These are phyloP conservation scores for Callyntrura sp. DNA, from an alignment of 2,888 invertebrate species.

Conservation along the genomic window DNA sequence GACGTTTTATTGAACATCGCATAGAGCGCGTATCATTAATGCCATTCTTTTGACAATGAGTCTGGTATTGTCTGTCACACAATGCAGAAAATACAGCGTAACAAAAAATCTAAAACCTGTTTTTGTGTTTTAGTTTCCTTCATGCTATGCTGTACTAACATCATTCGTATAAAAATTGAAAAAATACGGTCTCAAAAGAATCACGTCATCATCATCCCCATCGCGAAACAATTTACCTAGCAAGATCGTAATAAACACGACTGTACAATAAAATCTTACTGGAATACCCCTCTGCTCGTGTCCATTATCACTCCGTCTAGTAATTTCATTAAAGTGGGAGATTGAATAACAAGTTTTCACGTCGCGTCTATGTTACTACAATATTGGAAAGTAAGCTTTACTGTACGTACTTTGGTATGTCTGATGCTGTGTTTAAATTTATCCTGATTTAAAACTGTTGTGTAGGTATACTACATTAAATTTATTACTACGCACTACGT, in stretches of 20 bases:
- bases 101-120: constrained; percentile 44
- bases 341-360: constrained; percentile 25
- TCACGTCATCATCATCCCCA: constrained; percentile 30
- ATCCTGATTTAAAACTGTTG: no score
- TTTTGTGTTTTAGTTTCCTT: constrained; percentile 21
- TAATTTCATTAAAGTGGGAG: background rate
- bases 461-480: no score
- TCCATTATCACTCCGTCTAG: constrained; percentile 7
- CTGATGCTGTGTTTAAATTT: no score
- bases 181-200: constrained; percentile 4
- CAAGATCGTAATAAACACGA: background rate
- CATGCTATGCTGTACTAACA: no score
- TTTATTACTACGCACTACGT: no score
- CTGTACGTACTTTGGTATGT: background rate
- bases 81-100: constrained; percentile 13
- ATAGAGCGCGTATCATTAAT: constrained; percentile 2
- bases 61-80: background rate
- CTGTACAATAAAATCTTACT: background rate
- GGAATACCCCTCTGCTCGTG: constrained; percentile 13
- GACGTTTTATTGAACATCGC: background rate
- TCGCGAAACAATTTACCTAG: background rate
- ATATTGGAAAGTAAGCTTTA: background rate
- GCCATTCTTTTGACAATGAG: background rate
- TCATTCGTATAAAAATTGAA: background rate
- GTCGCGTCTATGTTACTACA: background rate